Evolutionary conservation across 2,888 invertebrate genomes (phyloP).

Genomic region (Allygus modestus): DNA sequence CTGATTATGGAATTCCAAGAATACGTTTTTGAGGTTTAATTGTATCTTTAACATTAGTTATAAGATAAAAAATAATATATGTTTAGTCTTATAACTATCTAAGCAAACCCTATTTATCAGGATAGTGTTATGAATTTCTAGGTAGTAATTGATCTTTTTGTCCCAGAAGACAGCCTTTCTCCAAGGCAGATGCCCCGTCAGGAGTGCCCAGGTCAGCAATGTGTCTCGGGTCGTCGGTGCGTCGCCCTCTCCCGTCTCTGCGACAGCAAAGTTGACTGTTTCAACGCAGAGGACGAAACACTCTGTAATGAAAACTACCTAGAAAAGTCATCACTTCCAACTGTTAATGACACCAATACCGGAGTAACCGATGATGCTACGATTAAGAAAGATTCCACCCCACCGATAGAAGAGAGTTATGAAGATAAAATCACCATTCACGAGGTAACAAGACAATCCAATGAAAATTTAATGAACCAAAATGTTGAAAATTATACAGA

Average conservation of each 20-base stretch:
- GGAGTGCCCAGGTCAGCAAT: constrained; percentile 85
- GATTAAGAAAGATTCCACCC: background rate
- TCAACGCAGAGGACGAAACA: constrained; percentile 89
- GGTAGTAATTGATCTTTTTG: background rate
- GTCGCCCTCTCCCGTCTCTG: constrained; percentile 82
- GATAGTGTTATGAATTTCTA: too few relatives aligned
- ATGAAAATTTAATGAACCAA: background rate
- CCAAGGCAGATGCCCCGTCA: constrained; percentile 67
- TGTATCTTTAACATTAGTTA: too few relatives aligned
- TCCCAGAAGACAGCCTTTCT: background rate
- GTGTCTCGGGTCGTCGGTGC: constrained; percentile 83
- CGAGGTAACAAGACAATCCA: background rate
- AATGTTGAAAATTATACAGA: background rate
- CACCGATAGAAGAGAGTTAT: background rate
- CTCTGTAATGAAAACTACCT: constrained; percentile 76
- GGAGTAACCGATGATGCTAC: background rate
- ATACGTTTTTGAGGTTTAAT: too few relatives aligned
- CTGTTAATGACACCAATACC: background rate
- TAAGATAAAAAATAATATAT: too few relatives aligned
- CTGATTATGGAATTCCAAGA: too few relatives aligned
- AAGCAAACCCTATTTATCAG: too few relatives aligned
- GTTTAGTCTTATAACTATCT: too few relatives aligned
- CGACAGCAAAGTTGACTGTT: constrained; percentile 85
- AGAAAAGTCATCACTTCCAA: background rate
- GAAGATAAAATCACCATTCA: background rate